These are phyloP conservation scores for Aphidius gifuensis DNA, from an alignment of 1,140 invertebrate genomes.

Conservation along the genomic window DNA sequence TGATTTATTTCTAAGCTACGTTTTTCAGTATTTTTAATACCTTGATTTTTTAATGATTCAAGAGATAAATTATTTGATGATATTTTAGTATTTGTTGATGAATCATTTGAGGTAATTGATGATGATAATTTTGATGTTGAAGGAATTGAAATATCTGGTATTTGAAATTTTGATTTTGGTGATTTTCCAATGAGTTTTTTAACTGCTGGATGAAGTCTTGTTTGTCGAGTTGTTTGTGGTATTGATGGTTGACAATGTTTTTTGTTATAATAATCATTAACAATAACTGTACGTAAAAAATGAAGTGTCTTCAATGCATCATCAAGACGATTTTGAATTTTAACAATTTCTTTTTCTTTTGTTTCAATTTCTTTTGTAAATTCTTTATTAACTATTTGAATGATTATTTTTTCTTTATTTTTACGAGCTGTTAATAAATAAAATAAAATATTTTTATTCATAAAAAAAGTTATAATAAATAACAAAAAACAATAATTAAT, in stretches of 20 bases:
- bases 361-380: constrained; percentile 57
- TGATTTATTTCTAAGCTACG: not conserved
- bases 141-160: constrained; percentile 20
- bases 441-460: constrained; percentile 20
- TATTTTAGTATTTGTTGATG: constrained; percentile 8
- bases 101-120: constrained; percentile 23
- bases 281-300: constrained; percentile 66
- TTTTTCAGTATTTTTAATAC: not conserved
- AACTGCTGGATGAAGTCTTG: constrained; percentile 69
- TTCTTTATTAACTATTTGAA: constrained; percentile 53
- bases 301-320: constrained; percentile 66
- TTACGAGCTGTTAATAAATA: constrained; percentile 37
- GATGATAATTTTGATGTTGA: constrained; percentile 25
- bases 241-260: constrained; percentile 57
- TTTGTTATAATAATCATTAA: constrained; percentile 67
- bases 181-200: constrained; percentile 65
- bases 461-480: not conserved
- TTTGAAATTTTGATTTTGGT: constrained; percentile 32
- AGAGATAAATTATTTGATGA: constrained; percentile 17
- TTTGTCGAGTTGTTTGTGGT: constrained; percentile 55
- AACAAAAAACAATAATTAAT: not conserved
- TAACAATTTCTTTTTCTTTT: constrained; percentile 56
- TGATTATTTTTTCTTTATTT: constrained; percentile 43
- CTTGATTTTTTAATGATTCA: constrained; percentile 14
- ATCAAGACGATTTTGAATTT: constrained; percentile 61